Evolutionary conservation across 64 coral and sea anemone species (phyloP), one percentile per base, ranked within the genome.

Genomic region (Stichodactyla helianthus): DNA sequence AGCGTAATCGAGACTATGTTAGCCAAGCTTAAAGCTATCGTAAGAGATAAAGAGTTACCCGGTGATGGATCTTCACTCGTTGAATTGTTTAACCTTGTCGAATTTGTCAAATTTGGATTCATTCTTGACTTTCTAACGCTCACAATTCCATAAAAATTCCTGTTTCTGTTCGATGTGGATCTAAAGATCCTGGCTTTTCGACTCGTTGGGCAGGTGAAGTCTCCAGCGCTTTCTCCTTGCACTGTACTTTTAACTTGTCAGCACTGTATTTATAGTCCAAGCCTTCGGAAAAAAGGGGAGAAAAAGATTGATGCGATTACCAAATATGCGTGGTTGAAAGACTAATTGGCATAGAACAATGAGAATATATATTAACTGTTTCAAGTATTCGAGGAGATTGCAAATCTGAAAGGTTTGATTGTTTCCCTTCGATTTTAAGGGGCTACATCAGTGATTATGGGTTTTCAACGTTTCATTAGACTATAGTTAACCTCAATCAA

Each of bases 1-100:
- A 92, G 17, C 4, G 77, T n/a, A 55, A 95, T 92, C 17, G 89
- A 68, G 27, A 52, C 6, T 12, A 95, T 76, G 52, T 95, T 92
- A 5, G 55, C 93, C 15, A 92, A 19, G 51, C 80, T 86, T 53
- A 95, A 89, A 9, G 44, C 86, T 57, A 95, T 83, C 11, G 59
- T 57, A 5, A 59, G 81, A 6, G 68, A 23, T 28, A 90, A 20
- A 90, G 71, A 22, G 50, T 55, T 76, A 55, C 67, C 31, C 22
- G 77, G 52, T 27, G 65, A 52, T 23, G 77, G 19, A 6, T 22
- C 17, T 5, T 61, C 56, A 4, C n/a, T 58, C 9, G 74, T 17
- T 11, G 28, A n/a, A 23, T 88, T 50, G 22, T 67, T 52, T 13
- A 26, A n/a, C 20, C 17, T 18, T 11, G 64, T 67, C 51, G 78